phyloP scores from a whole-genome alignment of 2,888 invertebrate species.

The Latrodectus hesperus region DNA sequence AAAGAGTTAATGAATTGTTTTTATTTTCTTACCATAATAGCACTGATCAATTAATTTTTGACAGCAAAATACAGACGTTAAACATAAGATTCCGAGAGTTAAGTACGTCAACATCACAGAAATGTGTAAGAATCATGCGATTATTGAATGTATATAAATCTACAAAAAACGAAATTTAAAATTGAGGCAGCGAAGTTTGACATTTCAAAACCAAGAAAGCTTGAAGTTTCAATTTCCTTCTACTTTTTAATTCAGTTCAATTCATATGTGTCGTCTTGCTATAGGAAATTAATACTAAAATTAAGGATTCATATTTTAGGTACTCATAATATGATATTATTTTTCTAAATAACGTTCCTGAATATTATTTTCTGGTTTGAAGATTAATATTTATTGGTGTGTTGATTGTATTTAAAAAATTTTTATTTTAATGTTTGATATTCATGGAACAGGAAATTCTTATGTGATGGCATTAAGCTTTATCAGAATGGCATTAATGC shows the following conservation, averaged over 20 bases:
- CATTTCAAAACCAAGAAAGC: neutral
- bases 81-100: constrained; percentile 19
- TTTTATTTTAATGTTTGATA: no score
- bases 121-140: neutral
- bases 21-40: constrained; percentile 26
- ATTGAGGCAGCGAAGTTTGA: neutral
- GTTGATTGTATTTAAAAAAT: no score
- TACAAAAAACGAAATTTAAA: neutral
- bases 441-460: no score
- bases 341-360: no score
- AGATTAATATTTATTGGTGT: no score
- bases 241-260: neutral
- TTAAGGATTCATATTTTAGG: no score
- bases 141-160: neutral
- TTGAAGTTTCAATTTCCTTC: neutral
- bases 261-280: neutral
- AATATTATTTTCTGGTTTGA: no score
- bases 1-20: neutral
- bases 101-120: constrained; percentile 42
- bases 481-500: no score
- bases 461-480: no score
- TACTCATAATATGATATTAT: no score
- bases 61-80: constrained; percentile 28
- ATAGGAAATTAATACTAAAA: no score
- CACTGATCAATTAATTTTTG: constrained; percentile 23